Conservation (phyloP, 2,797 vertebrate genomes). For the Danionella dracula region DNA sequence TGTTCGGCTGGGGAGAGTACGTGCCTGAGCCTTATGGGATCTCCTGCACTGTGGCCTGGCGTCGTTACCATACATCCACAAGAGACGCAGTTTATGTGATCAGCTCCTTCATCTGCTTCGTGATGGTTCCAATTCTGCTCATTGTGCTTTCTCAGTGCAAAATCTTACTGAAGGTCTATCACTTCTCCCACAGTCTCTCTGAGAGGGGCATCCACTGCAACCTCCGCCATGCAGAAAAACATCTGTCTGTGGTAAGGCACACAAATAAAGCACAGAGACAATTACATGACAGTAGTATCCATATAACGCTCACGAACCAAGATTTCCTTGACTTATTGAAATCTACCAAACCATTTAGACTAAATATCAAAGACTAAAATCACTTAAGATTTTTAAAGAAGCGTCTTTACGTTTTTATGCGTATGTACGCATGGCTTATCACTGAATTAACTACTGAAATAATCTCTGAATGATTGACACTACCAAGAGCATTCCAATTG, state of each 20-base stretch:
- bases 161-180: not conserved
- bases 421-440: too few relatives aligned
- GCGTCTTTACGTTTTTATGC: too few relatives aligned
- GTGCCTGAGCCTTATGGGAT: conserved; percentile 65
- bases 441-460: too few relatives aligned
- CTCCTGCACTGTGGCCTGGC: conserved; percentile 68
- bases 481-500: too few relatives aligned
- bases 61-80: conserved; percentile 55
- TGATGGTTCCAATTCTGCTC: not conserved
- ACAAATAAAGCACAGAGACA: too few relatives aligned
- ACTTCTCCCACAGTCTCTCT: not conserved
- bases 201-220: not conserved
- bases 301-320: too few relatives aligned
- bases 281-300: too few relatives aligned
- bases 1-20: conserved; percentile 66
- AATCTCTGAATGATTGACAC: too few relatives aligned
- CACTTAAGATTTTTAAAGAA: too few relatives aligned
- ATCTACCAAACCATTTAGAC: too few relatives aligned
- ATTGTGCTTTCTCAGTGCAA: not conserved
- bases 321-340: too few relatives aligned
- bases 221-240: not conserved
- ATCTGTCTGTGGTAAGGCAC: not conserved
- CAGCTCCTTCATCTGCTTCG: conserved; percentile 52
- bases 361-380: too few relatives aligned
- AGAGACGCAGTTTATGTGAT: conserved; percentile 64